Evolutionary conservation across 2,888 invertebrate genomes (phyloP), one percentile per base, ranked within the genome.

Genomic region (Nymphalis urticae): DNA sequence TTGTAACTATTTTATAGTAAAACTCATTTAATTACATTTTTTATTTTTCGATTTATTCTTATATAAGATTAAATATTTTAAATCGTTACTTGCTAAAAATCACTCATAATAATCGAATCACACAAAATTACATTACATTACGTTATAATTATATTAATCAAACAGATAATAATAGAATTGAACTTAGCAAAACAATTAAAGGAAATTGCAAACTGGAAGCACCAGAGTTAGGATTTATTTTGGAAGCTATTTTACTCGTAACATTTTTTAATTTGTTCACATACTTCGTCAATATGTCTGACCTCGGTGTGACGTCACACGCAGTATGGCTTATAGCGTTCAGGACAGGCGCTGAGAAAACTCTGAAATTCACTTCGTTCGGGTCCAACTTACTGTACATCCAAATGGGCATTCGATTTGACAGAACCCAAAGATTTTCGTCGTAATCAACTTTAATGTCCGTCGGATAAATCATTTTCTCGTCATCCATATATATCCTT

Each of bases 381-480:
- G 89, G 83, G 79, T 96, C 92, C 71, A 96, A 82, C 68, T 93
- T 91, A 0, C 92, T 92, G 76, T 96, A 95, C 93, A 96, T 95
- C 86, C 95, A 96, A 63, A 94, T 89, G 0, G 96, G 96, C 77
- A 96, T 85, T 69, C 94, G 94, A 81, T 96, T 95, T 0, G 96
- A 96, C 0, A 96, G 82, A 2, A 96, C 95, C 96, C 96, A 96
- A 0, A 96, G 82, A 53, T 94, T 95, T 17, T 95, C 94, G 9
- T 95, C 93, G 36, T 93, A 93, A 74, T 96, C 96, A 0, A 96
- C 95, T 85, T 96, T 96, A 2, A 97, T 93, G 75, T 96, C 96
- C 62, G 95, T 96, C 2, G 96, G 96, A 77, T 96, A 96, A 0
- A 96, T 92, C 95, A 96, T 95, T 1, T 95, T 95, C 1, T 90